Percentiles rank a stretch among this genome's conserved stretches.
Conservation (phyloP, 2,113 vertebrate species). For the Esox niger region DNA sequence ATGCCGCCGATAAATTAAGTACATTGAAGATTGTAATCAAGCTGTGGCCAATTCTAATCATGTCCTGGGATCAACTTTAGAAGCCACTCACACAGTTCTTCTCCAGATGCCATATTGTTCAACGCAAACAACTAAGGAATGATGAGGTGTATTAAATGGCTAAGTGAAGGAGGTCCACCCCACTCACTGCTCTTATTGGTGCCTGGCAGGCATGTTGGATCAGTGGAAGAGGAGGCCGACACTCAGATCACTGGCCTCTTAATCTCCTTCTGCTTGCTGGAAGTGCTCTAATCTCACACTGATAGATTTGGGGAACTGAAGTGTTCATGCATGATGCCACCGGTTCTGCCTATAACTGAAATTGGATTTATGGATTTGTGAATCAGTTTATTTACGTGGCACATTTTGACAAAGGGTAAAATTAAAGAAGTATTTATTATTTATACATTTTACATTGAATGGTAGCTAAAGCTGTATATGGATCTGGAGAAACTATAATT, state of each 20-base stretch:
- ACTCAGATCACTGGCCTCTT: conserved; percentile 59
- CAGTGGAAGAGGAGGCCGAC: conserved; percentile 42
- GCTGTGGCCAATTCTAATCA: conserved; percentile 59
- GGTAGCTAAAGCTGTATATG: no score
- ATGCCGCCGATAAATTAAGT: conserved; percentile 47
- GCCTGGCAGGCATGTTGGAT: conserved; percentile 23
- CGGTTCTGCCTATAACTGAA: no score
- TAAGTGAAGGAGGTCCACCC: not conserved
- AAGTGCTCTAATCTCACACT: conserved; percentile 62
- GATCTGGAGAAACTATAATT: no score
- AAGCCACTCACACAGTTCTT: conserved; percentile 31
- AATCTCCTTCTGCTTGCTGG: conserved; percentile 61
- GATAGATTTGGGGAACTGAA: conserved; percentile 20
- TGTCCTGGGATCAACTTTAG: conserved; percentile 16
- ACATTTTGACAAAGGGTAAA: no score
- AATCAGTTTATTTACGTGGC: no score
- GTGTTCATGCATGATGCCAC: no score
- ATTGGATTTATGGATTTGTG: no score
- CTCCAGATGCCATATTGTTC: conserved; percentile 10
- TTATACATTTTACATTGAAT: no score
- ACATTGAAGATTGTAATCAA: conserved; percentile 66
- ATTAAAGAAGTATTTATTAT: no score
- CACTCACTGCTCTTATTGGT: conserved; percentile 31
- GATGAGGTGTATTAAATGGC: conserved; percentile 22
- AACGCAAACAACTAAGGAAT: conserved; percentile 16